phyloP scores from a whole-genome alignment of 2,113 vertebrate species.

The Aix galericulata region DNA sequence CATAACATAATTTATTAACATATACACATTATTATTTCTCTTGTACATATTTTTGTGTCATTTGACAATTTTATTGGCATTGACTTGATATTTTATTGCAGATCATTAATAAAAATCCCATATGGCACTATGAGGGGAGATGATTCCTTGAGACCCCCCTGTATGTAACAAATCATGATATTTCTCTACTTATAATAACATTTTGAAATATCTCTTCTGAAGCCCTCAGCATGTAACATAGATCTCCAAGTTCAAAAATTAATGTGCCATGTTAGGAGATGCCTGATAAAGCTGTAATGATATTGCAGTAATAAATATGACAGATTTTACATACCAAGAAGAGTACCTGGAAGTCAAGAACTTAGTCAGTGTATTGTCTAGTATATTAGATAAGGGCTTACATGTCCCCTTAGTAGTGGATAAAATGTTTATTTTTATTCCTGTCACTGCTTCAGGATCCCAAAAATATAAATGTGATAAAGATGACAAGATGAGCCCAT shows the following conservation, averaged over 20 bases:
- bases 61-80: background rate
- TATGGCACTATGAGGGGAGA: background rate
- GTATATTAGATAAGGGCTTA: rapidly evolving
- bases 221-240: background rate
- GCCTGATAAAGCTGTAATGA: background rate
- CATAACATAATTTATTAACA: background rate
- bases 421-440: rapidly evolving
- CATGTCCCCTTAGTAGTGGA: background rate
- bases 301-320: background rate
- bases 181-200: background rate
- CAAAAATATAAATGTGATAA: background rate
- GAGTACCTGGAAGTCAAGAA: background rate
- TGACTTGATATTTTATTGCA: background rate
- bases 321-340: background rate
- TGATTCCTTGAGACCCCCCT: background rate
- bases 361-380: background rate
- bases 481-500: background rate
- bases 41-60: background rate
- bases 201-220: background rate
- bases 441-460: background rate
- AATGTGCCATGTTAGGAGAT: background rate
- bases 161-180: background rate
- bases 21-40: background rate
- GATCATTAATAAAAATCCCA: background rate
- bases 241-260: background rate